Evolutionary conservation across 2,888 invertebrate species (phyloP).

Genomic region (Cantharis nigra): DNA sequence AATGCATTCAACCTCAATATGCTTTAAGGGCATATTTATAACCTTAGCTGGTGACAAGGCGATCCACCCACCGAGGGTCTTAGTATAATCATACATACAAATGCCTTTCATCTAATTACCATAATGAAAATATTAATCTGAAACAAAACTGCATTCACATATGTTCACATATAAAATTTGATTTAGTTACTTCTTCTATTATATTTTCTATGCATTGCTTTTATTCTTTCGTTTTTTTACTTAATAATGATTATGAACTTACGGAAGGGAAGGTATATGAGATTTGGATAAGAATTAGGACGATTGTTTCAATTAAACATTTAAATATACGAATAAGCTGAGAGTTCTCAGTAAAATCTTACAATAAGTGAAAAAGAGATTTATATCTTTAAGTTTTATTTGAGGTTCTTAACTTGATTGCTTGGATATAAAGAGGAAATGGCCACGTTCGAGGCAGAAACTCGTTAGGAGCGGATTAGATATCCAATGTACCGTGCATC

Average conservation of each 20-base stretch:
- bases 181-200: not conserved
- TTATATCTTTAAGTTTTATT: conserved; percentile 46
- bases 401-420: conserved; percentile 53
- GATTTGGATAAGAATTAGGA: not conserved
- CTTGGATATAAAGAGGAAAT: conserved; percentile 40
- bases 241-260: not conserved
- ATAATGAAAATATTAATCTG: conserved; percentile 21
- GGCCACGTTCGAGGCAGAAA: conserved; percentile 44
- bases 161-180: too few species aligned
- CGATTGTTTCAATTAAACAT: conserved; percentile 3
- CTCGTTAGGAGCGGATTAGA: conserved; percentile 56
- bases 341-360: conserved; percentile 27
- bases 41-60: conserved; percentile 47
- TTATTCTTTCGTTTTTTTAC: not conserved
- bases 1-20: conserved; percentile 55
- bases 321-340: conserved; percentile 14
- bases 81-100: conserved; percentile 24
- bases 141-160: not conserved
- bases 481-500: conserved; percentile 51
- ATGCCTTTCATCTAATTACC: conserved; percentile 16
- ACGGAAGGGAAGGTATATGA: not conserved
- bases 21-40: conserved; percentile 52
- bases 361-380: conserved; percentile 51
- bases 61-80: conserved; percentile 40
- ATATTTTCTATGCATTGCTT: not conserved